A percentile compares a stretch with the other conserved stretches of the same genome.
Conservation (phyloP, 1,140 invertebrate genomes). For the Pseudobourletiella spinata region DNA sequence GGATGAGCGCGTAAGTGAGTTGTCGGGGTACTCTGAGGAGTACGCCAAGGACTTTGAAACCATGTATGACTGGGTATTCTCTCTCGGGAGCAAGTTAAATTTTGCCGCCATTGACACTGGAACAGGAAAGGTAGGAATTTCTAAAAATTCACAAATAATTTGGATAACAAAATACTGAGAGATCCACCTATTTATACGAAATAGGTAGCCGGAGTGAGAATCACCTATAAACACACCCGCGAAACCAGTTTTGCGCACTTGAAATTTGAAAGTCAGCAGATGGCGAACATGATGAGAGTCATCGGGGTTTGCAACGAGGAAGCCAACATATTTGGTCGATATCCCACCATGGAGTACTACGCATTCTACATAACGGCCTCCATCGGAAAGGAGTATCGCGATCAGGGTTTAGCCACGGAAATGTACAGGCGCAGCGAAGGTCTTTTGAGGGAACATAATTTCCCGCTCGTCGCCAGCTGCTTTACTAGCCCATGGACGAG, state of each 20-base stretch:
- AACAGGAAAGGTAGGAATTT: neutral
- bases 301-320: neutral
- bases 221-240: neutral
- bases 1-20: neutral
- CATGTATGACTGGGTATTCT: neutral
- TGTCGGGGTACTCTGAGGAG: neutral
- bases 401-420: conserved; percentile 1
- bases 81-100: neutral
- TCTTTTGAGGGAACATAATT: neutral
- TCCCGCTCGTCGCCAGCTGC: neutral
- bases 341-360: neutral
- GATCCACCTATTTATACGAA: neutral
- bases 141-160: neutral
- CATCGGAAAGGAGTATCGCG: neutral
- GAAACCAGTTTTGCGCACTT: neutral
- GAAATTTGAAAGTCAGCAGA: neutral
- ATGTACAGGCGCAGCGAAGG: neutral
- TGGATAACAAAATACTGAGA: neutral
- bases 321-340: neutral
- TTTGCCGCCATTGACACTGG: neutral
- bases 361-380: neutral
- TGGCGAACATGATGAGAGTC: neutral
- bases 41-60: neutral
- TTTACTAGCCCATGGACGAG: conserved; percentile 10
- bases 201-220: neutral